These are phyloP conservation scores for Antheraea mylitta DNA, from an alignment of 1,140 invertebrate genomes.

Conservation along the genomic window DNA sequence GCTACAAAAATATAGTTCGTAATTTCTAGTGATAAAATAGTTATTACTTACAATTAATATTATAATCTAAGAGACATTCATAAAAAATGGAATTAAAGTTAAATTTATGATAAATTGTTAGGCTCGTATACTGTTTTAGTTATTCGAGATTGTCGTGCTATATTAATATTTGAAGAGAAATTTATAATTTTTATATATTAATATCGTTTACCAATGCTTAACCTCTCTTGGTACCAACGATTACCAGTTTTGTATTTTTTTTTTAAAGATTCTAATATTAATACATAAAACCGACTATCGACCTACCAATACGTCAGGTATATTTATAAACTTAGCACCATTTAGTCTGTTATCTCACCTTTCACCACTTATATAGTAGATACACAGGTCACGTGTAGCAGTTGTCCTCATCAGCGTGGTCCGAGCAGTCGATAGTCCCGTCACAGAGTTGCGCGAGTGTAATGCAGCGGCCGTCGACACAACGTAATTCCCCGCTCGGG, in stretches of 20 bases:
- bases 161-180: no score
- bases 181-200: no score
- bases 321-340: neutral
- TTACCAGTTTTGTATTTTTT: neutral
- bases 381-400: conserved; percentile 69
- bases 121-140: no score
- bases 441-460: conserved; percentile 82
- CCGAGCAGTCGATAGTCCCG: conserved; percentile 80
- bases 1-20: no score
- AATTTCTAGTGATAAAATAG: no score
- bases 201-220: no score
- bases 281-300: neutral
- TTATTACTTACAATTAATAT: no score
- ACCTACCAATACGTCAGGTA: neutral
- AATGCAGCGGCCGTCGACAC: conserved; percentile 82
- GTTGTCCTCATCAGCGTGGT: conserved; percentile 82
- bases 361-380: neutral
- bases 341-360: neutral
- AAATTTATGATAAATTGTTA: no score
- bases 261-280: neutral
- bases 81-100: no score
- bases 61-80: no score
- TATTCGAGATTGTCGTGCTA: no score
- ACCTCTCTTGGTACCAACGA: neutral
- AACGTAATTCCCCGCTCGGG: conserved; percentile 79